A percentile compares a stretch with the other conserved stretches of the same genome.
phyloP scores from a whole-genome alignment of 64 coral and sea anemone species.

The Montipora sp. region DNA sequence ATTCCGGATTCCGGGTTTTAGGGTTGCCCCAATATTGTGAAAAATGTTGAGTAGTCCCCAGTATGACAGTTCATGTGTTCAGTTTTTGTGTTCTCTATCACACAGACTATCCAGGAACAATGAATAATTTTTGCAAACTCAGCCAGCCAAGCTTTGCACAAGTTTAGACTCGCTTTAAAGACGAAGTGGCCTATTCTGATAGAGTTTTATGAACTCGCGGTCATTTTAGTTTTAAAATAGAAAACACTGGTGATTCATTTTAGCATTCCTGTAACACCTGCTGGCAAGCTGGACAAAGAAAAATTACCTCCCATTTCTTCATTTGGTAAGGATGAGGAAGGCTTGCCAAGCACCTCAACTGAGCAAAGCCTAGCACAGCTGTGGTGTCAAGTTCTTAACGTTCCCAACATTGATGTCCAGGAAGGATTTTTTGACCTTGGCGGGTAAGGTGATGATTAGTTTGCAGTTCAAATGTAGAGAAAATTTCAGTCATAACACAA shows the following conservation, averaged over 20 bases:
- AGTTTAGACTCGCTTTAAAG: no score
- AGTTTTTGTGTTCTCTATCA: no score
- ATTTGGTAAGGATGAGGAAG: constrained; percentile 66
- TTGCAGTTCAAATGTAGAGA: not conserved
- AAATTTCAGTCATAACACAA: no score
- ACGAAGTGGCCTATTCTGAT: no score
- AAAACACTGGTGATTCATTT: not conserved
- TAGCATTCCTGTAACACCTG: constrained; percentile 83
- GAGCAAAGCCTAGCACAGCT: constrained; percentile 65
- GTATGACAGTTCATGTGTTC: no score
- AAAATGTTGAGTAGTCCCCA: no score
- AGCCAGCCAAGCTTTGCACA: no score
- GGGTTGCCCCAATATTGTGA: no score
- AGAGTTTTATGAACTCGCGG: no score
- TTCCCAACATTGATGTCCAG: constrained; percentile 77
- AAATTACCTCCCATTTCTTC: constrained; percentile 68
- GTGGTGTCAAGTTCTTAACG: constrained; percentile 72
- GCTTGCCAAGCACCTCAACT: constrained; percentile 74
- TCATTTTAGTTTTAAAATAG: not conserved
- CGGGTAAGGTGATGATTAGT: constrained; percentile 57
- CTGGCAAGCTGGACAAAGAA: constrained; percentile 88
- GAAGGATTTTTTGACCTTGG: constrained; percentile 96
- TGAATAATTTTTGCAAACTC: no score
- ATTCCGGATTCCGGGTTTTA: no score
- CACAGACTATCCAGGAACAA: no score